These are phyloP conservation scores for Pteromalus puparum DNA, from an alignment of 1,140 invertebrate species.

Conservation along the genomic window DNA sequence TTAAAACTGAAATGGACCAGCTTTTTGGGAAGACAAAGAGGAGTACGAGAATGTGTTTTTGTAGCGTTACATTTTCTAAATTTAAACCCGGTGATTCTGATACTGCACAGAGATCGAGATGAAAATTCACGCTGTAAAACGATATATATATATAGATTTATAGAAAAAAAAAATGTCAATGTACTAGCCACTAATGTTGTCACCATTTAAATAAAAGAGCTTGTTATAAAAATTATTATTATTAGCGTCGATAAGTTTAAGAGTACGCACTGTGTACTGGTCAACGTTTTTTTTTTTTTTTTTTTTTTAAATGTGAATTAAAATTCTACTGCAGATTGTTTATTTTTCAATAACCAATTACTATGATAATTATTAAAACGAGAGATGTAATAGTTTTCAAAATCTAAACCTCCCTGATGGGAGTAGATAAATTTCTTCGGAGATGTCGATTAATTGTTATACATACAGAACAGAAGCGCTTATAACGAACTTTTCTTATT, in stretches of 20 bases:
- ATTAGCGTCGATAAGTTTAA: slow-evolving; percentile 25
- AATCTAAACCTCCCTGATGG: no score
- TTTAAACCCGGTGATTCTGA: slow-evolving; percentile 21
- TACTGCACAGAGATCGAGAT: slow-evolving; percentile 15
- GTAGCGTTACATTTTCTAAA: neutral
- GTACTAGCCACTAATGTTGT: slow-evolving; percentile 69
- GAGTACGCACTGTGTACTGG: neutral
- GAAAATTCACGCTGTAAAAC: slow-evolving; percentile 29
- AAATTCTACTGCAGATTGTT: no score
- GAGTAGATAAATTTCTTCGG: no score
- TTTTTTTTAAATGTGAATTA: no score
- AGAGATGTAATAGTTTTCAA: no score
- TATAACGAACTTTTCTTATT: slow-evolving; percentile 9
- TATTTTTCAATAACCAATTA: no score
- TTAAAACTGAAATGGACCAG: slow-evolving; percentile 30
- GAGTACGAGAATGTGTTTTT: neutral
- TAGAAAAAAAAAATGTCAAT: slow-evolving; percentile 60
- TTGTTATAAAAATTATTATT: slow-evolving; percentile 3
- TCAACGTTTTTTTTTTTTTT: neutral
- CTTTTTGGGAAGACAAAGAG: slow-evolving; percentile 3
- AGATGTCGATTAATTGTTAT: slow-evolving; percentile 6
- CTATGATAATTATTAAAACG: no score
- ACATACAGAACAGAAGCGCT: neutral
- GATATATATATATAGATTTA: slow-evolving; percentile 48
- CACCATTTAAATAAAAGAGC: slow-evolving; percentile 61